A percentile compares a stretch with the other conserved stretches of the same genome.
phyloP scores from a whole-genome alignment of 1,140 invertebrate genomes.

The Temnothorax nylanderi region DNA sequence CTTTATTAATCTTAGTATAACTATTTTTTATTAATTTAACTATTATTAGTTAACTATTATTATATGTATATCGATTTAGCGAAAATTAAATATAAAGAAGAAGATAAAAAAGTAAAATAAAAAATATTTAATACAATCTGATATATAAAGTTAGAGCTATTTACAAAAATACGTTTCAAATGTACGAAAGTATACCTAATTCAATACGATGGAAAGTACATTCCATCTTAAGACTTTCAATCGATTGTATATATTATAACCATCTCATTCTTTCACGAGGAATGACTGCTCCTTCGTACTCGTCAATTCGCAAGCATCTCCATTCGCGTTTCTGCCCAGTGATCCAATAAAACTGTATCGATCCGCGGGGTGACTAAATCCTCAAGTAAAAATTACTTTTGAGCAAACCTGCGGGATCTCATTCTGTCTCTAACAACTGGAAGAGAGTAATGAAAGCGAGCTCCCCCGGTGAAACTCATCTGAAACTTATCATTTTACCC shows the following conservation, averaged over 20 bases:
- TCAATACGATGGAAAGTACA: no score
- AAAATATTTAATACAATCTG: no score
- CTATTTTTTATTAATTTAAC: no score
- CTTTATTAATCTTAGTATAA: no score
- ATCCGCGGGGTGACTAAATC: slow-evolving; percentile 8
- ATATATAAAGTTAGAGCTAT: no score
- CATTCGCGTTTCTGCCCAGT: not conserved
- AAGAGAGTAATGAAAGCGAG: slow-evolving; percentile 54
- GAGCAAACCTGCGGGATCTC: no score
- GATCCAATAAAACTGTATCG: slow-evolving; percentile 19
- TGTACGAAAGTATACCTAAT: no score
- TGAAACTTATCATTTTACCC: slow-evolving; percentile 52
- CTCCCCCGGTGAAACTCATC: slow-evolving; percentile 27
- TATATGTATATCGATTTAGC: no score
- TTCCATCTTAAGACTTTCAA: not conserved
- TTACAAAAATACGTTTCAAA: no score
- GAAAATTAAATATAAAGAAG: no score
- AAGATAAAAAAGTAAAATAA: no score
- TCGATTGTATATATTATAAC: not conserved
- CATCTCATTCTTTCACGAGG: not conserved
- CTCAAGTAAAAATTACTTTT: slow-evolving; percentile 42
- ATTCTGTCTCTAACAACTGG: slow-evolving; percentile 38
- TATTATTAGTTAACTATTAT: no score
- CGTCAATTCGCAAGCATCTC: not conserved
- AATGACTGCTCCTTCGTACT: not conserved